Percentiles rank a stretch among this genome's conserved stretches.
These are phyloP conservation scores for Hypotaenidia okinawae DNA, from an alignment of 2,797 vertebrate species.

Conservation along the genomic window DNA sequence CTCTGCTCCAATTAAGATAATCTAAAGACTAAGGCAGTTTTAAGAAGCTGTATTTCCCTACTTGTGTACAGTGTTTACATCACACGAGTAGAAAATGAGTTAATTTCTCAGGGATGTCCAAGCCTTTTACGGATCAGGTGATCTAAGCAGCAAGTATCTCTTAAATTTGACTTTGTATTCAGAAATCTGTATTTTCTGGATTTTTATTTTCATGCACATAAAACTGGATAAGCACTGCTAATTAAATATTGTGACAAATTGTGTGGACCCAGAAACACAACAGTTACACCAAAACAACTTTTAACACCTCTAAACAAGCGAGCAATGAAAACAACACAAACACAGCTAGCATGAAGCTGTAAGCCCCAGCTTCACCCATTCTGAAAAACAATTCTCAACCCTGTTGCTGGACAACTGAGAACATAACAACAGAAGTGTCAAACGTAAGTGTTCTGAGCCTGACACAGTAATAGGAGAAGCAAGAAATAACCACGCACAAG, in stretches of 20 bases:
- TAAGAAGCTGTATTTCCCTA: conserved; percentile 6
- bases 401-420: neutral
- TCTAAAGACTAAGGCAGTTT: neutral
- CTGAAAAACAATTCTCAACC: neutral
- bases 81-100: neutral
- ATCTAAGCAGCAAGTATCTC: neutral
- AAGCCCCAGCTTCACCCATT: neutral
- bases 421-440: neutral
- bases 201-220: neutral
- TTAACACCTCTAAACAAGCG: conserved; percentile 6
- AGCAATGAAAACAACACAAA: neutral
- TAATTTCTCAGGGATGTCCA: neutral
- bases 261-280: neutral
- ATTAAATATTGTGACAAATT: neutral
- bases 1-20: neutral
- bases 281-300: neutral
- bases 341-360: neutral
- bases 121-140: neutral
- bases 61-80: neutral
- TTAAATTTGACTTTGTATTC: neutral
- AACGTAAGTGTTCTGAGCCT: neutral
- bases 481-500: neutral
- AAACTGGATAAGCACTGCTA: neutral
- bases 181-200: neutral
- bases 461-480: neutral